Evolutionary conservation across 2,888 invertebrate species (phyloP), one percentile per base, ranked within the genome.

Genomic region (Alitta virens): DNA sequence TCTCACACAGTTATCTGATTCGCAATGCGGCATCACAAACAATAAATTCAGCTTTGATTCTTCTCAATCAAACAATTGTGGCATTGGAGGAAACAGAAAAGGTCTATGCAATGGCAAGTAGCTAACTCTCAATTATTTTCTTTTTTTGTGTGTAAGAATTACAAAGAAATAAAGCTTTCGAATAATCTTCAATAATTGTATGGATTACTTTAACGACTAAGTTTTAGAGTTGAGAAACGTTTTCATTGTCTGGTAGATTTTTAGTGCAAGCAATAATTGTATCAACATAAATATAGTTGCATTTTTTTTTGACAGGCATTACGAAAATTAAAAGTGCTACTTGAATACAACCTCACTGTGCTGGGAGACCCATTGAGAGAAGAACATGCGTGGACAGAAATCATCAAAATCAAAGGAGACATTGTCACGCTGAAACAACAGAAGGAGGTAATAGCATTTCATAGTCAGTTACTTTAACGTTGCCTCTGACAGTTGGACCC

Each of bases 1-100:
- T 60, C 18, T 53, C 60, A n/a, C 52, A 51, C 2, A 60, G 53
- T 23, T 60, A 54, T 23, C 33, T 60, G 26, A 43, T 60, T 18
- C 52, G 46, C 43, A 53, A 60, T 42, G 60, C 60, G 12, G 43
- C 53, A 1, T n/a, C 53, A 7, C 49, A 16, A 3, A 54, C 23
- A n/a, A 26, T 60, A 9, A 53, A 60, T 25, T 25, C 53, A 12
- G 53, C 54, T 2, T 27, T 25, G 2, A 43, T 46, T 14, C 27
- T 60, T 2, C 38, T 60, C 16, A 53, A 26, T 16, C 60, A 60
- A 24, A 60, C 60, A 2, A 42, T 46, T 2, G 27, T 49, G n/a
- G 49, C 53, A 1, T 21, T 60, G 5, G 12, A 53, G 7, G 54
- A 60, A 18, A 42, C 33, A 1, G 42, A 60, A 9, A 2, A 27